Evolutionary conservation across 2,797 vertebrate genomes (phyloP).

Genomic region (Cephalopachus bancanus): DNA sequence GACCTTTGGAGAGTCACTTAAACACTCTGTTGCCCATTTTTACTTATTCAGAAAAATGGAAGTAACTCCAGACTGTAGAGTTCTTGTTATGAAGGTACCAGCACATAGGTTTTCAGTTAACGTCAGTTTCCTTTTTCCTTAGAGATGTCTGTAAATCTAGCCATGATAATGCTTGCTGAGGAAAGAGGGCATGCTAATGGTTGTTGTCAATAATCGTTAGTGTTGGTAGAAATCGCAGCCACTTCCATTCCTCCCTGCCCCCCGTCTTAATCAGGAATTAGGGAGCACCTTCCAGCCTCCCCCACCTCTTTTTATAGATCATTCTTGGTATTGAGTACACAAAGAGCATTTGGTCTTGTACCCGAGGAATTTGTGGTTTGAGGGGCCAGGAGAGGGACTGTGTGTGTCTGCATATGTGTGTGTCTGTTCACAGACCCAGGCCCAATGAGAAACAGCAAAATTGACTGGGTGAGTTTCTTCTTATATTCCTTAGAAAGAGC

Average conservation of each 20-base stretch:
- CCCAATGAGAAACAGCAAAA: background rate
- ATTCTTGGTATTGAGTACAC: background rate
- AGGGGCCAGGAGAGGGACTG: background rate
- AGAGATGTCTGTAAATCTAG: background rate
- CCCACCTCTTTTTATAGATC: background rate
- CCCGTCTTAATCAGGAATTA: background rate
- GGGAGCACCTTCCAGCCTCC: background rate
- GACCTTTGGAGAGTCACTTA: background rate
- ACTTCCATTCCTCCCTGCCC: background rate
- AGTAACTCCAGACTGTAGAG: background rate
- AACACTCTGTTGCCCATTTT: background rate
- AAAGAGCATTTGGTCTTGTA: background rate
- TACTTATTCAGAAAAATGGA: background rate
- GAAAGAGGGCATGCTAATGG: background rate
- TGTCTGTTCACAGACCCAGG: background rate
- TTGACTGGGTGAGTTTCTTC: background rate
- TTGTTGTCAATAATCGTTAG: background rate
- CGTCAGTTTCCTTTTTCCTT: background rate
- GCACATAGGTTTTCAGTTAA: background rate
- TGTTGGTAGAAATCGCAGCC: background rate
- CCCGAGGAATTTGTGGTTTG: background rate
- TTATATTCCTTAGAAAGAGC: slow-evolving; percentile 9
- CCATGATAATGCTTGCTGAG: background rate
- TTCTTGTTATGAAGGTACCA: background rate
- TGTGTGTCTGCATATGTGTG: background rate